These are phyloP conservation scores for Diloba caeruleocephala DNA, from an alignment of 2,888 invertebrate species.

Conservation along the genomic window DNA sequence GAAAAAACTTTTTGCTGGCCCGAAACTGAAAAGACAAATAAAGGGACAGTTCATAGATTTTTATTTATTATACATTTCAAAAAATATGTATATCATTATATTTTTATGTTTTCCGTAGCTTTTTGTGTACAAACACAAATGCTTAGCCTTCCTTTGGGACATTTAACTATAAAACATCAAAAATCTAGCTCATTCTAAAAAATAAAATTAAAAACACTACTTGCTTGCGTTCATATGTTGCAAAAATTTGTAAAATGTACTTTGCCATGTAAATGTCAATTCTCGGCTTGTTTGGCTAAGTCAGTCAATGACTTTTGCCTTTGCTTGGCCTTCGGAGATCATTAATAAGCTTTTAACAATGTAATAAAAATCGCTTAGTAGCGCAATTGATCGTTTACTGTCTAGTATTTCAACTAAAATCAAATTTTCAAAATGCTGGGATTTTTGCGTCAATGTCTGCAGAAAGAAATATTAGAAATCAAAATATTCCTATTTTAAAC, in stretches of 20 bases:
- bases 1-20: constrained; percentile 40
- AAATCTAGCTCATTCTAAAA: constrained; percentile 83
- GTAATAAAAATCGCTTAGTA: no score
- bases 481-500: no score
- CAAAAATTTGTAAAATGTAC: constrained; percentile 13
- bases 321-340: no score
- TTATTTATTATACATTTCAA: constrained; percentile 79
- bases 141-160: constrained; percentile 64
- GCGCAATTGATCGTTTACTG: no score
- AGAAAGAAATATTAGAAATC: no score
- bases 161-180: constrained; percentile 80
- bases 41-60: constrained; percentile 69
- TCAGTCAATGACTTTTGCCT: no score
- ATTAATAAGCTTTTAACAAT: no score
- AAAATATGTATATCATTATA: constrained; percentile 75
- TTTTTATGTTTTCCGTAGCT: constrained; percentile 53
- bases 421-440: no score
- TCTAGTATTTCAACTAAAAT: no score
- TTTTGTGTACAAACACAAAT: constrained; percentile 79
- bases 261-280: no score
- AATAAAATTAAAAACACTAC: constrained; percentile 62
- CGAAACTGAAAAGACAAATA: constrained; percentile 58
- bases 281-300: no score
- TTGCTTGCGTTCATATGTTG: constrained; percentile 43
- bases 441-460: no score